These are phyloP conservation scores for Oncorhynchus nerka DNA, from an alignment of 2,113 vertebrate species.

Conservation along the genomic window DNA sequence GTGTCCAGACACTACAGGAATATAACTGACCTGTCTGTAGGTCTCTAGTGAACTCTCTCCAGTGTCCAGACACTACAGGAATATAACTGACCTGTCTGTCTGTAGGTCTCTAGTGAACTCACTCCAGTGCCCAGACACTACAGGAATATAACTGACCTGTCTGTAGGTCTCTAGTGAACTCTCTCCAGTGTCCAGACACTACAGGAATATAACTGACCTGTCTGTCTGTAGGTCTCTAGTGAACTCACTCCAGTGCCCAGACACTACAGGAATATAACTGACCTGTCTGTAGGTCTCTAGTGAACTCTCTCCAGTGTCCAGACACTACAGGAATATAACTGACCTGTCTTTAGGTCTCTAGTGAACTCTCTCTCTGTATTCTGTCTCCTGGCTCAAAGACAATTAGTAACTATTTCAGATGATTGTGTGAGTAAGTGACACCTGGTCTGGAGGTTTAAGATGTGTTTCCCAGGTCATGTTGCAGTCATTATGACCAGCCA, in stretches of 20 bases:
- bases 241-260: not conserved
- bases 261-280: not conserved
- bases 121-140: not conserved
- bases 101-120: not conserved
- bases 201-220: not conserved
- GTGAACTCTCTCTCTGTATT: constrained; percentile 15
- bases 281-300: not conserved
- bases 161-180: too few species aligned
- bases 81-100: not conserved
- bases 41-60: not conserved
- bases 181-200: too few species aligned
- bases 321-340: too few species aligned
- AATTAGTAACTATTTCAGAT: constrained; percentile 67
- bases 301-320: constrained; percentile 6
- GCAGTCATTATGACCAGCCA: constrained; percentile 57
- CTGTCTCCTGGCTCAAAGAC: constrained; percentile 46
- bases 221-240: not conserved
- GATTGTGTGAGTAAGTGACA: constrained; percentile 63
- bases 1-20: too few species aligned
- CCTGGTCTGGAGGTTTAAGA: constrained; percentile 53
- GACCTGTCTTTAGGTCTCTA: not conserved
- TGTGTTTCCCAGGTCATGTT: constrained; percentile 58
- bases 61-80: not conserved
- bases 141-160: too few species aligned
- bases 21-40: too few species aligned